Base-by-base conservation (phyloP, 2,888 invertebrate genomes). In the Pristionchus arcanus region DNA sequence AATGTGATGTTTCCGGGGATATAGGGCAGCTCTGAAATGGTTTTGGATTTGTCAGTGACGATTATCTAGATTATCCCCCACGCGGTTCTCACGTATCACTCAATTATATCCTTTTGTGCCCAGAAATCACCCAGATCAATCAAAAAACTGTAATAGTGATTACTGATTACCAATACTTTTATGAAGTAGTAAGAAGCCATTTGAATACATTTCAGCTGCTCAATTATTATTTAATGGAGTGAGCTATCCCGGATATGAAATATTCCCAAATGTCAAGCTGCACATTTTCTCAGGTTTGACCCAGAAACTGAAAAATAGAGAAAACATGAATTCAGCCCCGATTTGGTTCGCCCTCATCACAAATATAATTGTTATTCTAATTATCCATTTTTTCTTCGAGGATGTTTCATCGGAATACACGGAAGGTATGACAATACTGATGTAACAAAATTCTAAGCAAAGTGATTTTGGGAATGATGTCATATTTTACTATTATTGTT, bases 231-330 rank as follows among this genome's bases (percentile, higher is more conserved):
- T 88, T 31, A 28, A 49, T 5, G 19, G 28, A 16, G 63, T 88
- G n/a, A 55, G 31, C 16, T 88, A 88, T 53, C 87, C 87, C 9
- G 87, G 87, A 34, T 71, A 53, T 34, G 74, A 88, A 31, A 71
- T 88, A 25, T n/a, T 74, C n/a, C 87, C 87, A 9, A 34, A 53
- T 21, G 28, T 88, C 34, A 37, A 71, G n/a, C 28, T 88, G 15
- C 87, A 88, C 34, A 88, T 88, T 9, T 88, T 55, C 55, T 88
- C 87, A 2, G 87, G 87, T 88, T 28, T 4, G 49, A 13, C 63
- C 13, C 28, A n/a, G 4, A 16, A 28, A 19, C 4, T 68, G 55
- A 19, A 19, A 19, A 59, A 19, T 21, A 15, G 16, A 77, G 2
- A 77, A 15, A 16, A 37, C 37, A 15, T 9, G 19, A 4, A 19